phyloP scores from a whole-genome alignment of 1,140 invertebrate genomes.

The Drosophila saltans region DNA sequence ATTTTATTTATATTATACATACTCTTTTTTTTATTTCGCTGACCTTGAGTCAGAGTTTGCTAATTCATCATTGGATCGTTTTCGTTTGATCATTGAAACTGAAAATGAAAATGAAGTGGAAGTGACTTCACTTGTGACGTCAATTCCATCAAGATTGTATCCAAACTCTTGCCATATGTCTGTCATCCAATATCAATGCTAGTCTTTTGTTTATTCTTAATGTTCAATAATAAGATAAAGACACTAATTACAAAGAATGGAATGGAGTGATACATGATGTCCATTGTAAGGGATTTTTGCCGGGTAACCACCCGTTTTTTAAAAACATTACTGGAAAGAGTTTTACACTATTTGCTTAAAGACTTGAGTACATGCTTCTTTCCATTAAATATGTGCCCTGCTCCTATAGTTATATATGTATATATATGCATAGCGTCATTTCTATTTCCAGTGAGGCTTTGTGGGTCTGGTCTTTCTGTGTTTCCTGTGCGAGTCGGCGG shows the following conservation, averaged over 20 bases:
- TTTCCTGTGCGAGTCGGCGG: conserved; percentile 24
- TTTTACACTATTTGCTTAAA: conserved; percentile 44
- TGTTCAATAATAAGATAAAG: conserved; percentile 37
- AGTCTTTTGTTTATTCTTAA: conserved; percentile 15
- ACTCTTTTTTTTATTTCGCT: conserved; percentile 51
- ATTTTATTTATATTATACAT: conserved; percentile 55
- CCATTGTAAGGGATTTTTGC: conserved; percentile 17
- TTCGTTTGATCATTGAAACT: conserved; percentile 35
- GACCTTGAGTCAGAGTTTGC: conserved; percentile 56
- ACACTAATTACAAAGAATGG: conserved; percentile 48
- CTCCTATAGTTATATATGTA: background rate
- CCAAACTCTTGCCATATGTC: conserved; percentile 44
- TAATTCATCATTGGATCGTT: conserved; percentile 39
- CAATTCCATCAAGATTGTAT: conserved; percentile 40
- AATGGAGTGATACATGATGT: conserved; percentile 31
- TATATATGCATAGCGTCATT: conserved; percentile 61
- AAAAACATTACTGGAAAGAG: conserved; percentile 15
- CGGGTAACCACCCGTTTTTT: conserved; percentile 39
- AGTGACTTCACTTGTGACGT: conserved; percentile 37
- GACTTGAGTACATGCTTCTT: conserved; percentile 26
- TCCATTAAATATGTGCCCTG: conserved; percentile 15
- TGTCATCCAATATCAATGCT: conserved; percentile 36
- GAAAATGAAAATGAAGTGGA: conserved; percentile 28
- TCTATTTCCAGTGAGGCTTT: conserved; percentile 74
- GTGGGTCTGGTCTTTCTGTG: conserved; percentile 27